These are phyloP conservation scores for Polymixis flavicincta DNA, from an alignment of 2,888 invertebrate genomes.

Conservation along the genomic window DNA sequence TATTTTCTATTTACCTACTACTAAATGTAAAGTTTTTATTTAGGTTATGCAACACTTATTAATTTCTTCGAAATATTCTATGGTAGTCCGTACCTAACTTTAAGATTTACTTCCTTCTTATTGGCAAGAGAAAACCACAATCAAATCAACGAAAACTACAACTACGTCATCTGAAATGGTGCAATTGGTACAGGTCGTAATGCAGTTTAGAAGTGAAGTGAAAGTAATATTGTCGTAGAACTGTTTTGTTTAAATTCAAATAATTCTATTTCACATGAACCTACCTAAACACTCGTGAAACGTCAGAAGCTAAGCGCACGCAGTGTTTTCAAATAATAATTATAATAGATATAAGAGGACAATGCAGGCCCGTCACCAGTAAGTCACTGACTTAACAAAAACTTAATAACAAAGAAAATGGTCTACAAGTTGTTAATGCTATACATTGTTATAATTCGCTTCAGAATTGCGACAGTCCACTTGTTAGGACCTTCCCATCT, in stretches of 20 bases:
- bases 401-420: background rate
- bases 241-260: conserved; percentile 4
- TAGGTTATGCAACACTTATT: background rate
- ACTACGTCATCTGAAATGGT: conserved; percentile 15
- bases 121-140: background rate
- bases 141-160: background rate
- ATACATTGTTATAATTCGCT: conserved; percentile 73
- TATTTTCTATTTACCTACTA: too few relatives aligned
- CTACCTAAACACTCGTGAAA: background rate
- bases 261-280: background rate
- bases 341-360: background rate
- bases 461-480: conserved; percentile 74
- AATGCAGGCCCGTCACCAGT: background rate
- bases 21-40: background rate
- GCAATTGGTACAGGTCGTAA: conserved; percentile 33
- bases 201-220: conserved; percentile 41
- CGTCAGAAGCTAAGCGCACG: background rate
- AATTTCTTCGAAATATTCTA: background rate
- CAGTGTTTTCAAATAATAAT: background rate
- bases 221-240: conserved; percentile 28
- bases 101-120: background rate
- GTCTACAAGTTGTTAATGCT: conserved; percentile 8
- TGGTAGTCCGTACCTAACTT: background rate
- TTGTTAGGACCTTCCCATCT: conserved; percentile 76
- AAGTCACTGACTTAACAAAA: background rate